Evolutionary conservation across 2,113 vertebrate species (phyloP).

Genomic region (Peromyscus leucopus): DNA sequence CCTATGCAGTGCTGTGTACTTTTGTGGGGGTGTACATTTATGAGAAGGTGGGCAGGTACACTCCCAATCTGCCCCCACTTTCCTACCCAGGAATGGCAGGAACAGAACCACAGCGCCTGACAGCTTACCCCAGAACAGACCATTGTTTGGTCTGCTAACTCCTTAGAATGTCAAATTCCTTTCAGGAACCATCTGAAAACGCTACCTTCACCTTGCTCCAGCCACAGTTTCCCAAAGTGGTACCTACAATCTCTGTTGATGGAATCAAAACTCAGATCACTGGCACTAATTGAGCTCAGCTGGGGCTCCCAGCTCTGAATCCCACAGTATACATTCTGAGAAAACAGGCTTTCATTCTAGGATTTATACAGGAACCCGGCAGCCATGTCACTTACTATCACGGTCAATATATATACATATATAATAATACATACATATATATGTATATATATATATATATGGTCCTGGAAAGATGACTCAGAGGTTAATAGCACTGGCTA

Average conservation of each 20-base stretch:
- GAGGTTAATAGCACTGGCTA: neutral
- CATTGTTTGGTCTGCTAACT: neutral
- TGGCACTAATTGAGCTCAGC: neutral
- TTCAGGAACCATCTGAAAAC: neutral
- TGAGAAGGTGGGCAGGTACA: neutral
- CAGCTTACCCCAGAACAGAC: neutral
- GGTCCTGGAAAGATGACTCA: neutral
- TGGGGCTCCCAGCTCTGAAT: neutral
- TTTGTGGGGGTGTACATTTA: neutral
- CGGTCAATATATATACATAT: too few species aligned
- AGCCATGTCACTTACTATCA: slow-evolving; percentile 23
- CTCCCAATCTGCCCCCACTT: neutral
- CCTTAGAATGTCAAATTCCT: neutral
- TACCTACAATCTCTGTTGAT: neutral
- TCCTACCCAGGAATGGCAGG: neutral
- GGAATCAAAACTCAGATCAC: neutral
- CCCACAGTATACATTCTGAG: neutral
- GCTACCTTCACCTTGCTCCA: neutral
- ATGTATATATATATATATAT: too few species aligned
- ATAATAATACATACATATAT: too few species aligned
- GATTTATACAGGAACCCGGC: neutral
- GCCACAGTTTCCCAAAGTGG: neutral
- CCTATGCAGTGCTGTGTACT: neutral
- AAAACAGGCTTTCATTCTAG: slow-evolving; percentile 49
- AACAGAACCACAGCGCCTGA: neutral